Base-by-base conservation (phyloP, 2,888 invertebrate genomes). In the Drosophila nigricruria region DNA sequence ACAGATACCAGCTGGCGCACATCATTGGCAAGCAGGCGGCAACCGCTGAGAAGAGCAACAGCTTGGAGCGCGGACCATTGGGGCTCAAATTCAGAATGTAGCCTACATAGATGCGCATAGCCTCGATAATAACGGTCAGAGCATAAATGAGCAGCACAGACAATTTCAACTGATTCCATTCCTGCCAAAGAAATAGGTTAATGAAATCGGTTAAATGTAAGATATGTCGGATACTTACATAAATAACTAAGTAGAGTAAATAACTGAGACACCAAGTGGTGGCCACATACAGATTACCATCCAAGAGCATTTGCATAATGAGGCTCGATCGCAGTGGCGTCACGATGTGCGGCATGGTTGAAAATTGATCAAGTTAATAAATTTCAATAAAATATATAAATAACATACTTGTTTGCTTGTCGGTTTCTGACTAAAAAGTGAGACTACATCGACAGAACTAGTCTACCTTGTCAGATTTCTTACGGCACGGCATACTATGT, bases 231-330 rank as follows among this genome's bases (percentile, higher is more conserved):
- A 20, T 27, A 42, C 59, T 14, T 30, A 54, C 30, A 50, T 56
- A 43, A 5, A 43, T 16, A 10, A 38, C 0, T 25, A 42, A 1
- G 5, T 16, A 12, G 2, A 61, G 5, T 4, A 70, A 1, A 20
- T 60, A 61, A 9, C 53, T 14, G 2, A 36, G 0, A 5, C 32
- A 14, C 75, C 78, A 76, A 2, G 25, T n/a, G 1, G 2, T 3
- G 9, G 47, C 18, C 32, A 77, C n/a, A 3, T 45, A 57, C 8
- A 66, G 36, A 43, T 79, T 70, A 5, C 56, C 8, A 3, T 74
- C 43, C 14, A 77, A 32, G 1, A 79, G 32, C 6, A 76, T 47
- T 23, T 76, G 76, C 18, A 71, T 45, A 16, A 34, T 9, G 6
- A 76, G 38, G 61, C 47, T 72, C 0, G 59, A 32, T 0, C n/a